Base-by-base conservation (phyloP, 2,113 vertebrate species). In the Kobus ellipsiprymnus region DNA sequence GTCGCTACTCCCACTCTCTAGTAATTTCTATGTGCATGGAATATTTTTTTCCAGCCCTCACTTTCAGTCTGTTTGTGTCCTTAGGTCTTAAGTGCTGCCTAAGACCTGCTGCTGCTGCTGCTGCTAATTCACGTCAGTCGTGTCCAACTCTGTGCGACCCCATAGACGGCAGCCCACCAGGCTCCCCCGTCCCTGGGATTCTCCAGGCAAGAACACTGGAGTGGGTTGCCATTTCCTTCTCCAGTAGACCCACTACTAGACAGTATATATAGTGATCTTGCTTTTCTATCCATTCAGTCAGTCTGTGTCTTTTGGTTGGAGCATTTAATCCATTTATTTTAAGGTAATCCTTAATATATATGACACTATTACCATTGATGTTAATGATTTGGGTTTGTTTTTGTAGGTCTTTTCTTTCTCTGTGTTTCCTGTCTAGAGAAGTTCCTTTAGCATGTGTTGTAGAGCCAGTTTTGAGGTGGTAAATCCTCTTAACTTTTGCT, bases 91-190 rank as follows among this genome's bases (percentile, higher is more conserved):
- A 71, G 19, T 27, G 4, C 25, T 59, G 10, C 25, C 27, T 59
- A 59, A 59, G 57, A 59, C 23, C 21, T 57, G 55, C 23, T 27
- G 23, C 9, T 57, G 57, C 23, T 57, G 57, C 57, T 59, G 57
- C 57, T 59, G 57, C 23, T 59, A 11, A 59, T 27, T 59, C 1
- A 0, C 10, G 1, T 25, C 4, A 57, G 57, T 59, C 25, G 4
- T 59, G 23, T 59, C 57, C 57, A 59, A 59, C 23, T 5, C 57
- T 27, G 57, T 59, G 23, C 0, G 0, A 5, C 57, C 4, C 23
- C 25, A 59, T 27, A 59, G 25, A 27, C 0, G 4, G 57, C 10
- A 59, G 57, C 25, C 57, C 57, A 59, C 57, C 54, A 59, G 57
- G 57, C 10, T 59, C 25, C 57, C 57, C 25, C 0, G 1, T 59